Percentiles rank a stretch among this genome's conserved stretches.
These are phyloP conservation scores for Lycocorax pyrrhopterus DNA, from an alignment of 2,113 vertebrate species.

Conservation along the genomic window DNA sequence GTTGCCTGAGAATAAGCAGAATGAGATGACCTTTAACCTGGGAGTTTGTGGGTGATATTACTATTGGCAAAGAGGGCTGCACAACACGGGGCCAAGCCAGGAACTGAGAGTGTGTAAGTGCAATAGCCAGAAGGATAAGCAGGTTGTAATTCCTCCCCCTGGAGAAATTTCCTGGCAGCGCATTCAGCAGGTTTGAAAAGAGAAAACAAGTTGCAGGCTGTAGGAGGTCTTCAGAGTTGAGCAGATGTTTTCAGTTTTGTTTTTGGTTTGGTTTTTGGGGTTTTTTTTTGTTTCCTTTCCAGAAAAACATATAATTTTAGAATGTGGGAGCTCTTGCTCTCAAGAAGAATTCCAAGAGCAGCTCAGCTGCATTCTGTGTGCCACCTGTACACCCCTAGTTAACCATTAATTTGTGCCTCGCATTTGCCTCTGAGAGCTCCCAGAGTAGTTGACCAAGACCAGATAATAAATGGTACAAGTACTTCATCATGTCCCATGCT, in stretches of 20 bases:
- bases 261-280: background rate
- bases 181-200: constrained; percentile 13
- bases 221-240: constrained; percentile 16
- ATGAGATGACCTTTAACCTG: background rate
- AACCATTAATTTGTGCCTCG: background rate
- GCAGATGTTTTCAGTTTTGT: constrained; percentile 35
- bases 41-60: background rate
- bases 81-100: background rate
- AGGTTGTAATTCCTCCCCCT: background rate
- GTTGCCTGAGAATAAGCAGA: background rate
- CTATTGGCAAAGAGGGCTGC: background rate
- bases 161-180: background rate
- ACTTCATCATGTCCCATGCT: background rate
- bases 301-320: background rate
- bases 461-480: background rate
- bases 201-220: constrained; percentile 26
- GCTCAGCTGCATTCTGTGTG: background rate
- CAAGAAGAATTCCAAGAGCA: background rate
- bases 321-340: background rate
- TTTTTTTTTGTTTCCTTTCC: background rate
- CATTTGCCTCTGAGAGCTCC: background rate
- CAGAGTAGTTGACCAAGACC: background rate
- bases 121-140: background rate
- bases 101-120: background rate
- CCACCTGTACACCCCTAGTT: background rate